These are phyloP conservation scores for Peromyscus eremicus DNA, from an alignment of 2,797 vertebrate species.

Conservation along the genomic window DNA sequence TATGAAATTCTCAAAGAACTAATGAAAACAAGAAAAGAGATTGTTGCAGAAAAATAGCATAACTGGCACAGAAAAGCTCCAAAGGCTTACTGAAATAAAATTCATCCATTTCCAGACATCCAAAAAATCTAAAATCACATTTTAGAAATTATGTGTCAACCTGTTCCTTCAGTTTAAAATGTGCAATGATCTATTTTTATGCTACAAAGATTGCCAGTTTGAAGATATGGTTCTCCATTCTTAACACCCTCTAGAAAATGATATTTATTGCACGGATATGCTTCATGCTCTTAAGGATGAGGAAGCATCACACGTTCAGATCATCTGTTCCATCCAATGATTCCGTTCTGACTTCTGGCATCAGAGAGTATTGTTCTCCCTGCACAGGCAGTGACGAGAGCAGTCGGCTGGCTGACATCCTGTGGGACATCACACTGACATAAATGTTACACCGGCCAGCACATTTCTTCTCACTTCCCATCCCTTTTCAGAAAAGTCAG, in stretches of 20 bases:
- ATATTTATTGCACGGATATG: not conserved
- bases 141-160: not conserved
- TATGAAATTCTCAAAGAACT: not conserved
- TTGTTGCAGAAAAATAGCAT: not conserved
- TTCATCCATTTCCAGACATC: not conserved
- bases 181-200: not conserved
- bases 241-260: not conserved
- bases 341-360: not conserved
- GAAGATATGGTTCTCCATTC: not conserved
- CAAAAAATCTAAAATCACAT: not conserved
- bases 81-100: conserved; percentile 46
- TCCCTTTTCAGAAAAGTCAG: conserved; percentile 11
- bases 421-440: not conserved
- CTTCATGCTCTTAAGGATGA: not conserved
- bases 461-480: not conserved
- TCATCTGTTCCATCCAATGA: not conserved
- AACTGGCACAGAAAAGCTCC: not conserved
- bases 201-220: not conserved
- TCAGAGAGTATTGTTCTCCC: not conserved
- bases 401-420: not conserved
- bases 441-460: not conserved
- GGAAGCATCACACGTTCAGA: not conserved
- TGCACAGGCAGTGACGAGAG: not conserved
- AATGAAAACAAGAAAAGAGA: not conserved
- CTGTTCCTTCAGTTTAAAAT: conserved; percentile 10